Percentiles rank a stretch among this genome's conserved stretches.
These are phyloP conservation scores for Coptodon bakossiorum DNA, from an alignment of 2,113 vertebrate genomes.

Conservation along the genomic window DNA sequence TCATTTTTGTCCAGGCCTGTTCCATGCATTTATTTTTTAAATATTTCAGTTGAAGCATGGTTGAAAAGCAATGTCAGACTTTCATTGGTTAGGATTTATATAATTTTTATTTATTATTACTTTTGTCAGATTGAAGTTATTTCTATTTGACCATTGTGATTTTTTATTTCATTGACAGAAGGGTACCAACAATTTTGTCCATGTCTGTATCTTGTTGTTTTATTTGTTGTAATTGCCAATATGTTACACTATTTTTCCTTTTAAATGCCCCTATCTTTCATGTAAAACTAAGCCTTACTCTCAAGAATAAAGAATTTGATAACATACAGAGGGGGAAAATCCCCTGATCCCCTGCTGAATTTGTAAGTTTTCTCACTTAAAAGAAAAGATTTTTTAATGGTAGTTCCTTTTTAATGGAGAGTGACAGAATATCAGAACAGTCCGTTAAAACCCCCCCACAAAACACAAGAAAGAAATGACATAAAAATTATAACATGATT, in stretches of 20 bases:
- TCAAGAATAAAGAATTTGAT: not conserved
- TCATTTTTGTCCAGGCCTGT: not conserved
- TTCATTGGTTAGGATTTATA: accelerated
- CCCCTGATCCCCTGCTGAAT: not conserved
- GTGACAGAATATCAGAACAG: not conserved
- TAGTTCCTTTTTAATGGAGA: accelerated
- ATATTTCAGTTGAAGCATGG: accelerated
- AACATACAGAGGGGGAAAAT: not conserved
- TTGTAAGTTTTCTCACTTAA: not conserved
- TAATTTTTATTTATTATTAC: accelerated
- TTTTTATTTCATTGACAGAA: not conserved
- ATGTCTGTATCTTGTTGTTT: accelerated
- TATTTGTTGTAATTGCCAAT: accelerated
- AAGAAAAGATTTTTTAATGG: not conserved
- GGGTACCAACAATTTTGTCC: not conserved
- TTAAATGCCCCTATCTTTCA: accelerated
- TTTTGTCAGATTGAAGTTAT: not conserved
- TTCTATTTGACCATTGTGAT: not conserved
- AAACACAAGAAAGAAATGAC: not conserved
- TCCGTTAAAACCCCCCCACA: not conserved
- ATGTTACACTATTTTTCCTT: not conserved
- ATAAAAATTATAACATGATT: not conserved
- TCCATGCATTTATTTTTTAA: accelerated
- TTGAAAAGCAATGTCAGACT: not conserved
- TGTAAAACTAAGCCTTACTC: not conserved